Percentiles rank a stretch among this genome's conserved stretches.
phyloP scores from a whole-genome alignment of 2,888 invertebrate genomes.

The Tipula unca region DNA sequence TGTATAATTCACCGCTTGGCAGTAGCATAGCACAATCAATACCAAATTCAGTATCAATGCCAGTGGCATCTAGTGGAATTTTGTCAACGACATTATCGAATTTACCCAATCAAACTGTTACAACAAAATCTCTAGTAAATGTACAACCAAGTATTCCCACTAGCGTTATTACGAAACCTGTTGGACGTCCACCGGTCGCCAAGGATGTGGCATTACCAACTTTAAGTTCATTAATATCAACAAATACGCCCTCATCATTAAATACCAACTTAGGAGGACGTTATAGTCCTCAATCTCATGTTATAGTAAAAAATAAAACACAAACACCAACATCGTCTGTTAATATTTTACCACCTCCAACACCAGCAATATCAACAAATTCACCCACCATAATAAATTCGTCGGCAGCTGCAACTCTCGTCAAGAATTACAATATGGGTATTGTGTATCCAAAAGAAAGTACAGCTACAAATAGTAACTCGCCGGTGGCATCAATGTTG shows the following conservation, averaged over 20 bases:
- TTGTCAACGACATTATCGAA: not conserved
- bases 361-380: slow-evolving; percentile 16
- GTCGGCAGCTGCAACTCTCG: not conserved
- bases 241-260: not conserved
- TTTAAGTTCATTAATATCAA: not conserved
- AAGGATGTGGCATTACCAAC: not conserved
- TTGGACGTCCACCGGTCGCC: not conserved
- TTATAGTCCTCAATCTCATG: slow-evolving; percentile 15
- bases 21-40: not conserved
- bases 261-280: not conserved
- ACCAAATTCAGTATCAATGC: not conserved
- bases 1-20: not conserved
- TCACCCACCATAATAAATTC: not conserved
- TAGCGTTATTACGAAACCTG: slow-evolving; percentile 24
- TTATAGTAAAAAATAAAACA: slow-evolving; percentile 17
- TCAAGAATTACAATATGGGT: slow-evolving; percentile 22
- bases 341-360: not conserved
- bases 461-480: not conserved
- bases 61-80: not conserved
- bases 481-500: not conserved
- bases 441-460: slow-evolving; percentile 22
- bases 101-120: not conserved
- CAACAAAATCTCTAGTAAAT: not conserved
- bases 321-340: not conserved
- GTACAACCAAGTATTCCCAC: slow-evolving; percentile 23